phyloP scores from a whole-genome alignment of 30 jellyfish, hydroid and myxozoan species.

The Chrysaora quinquecirrha region DNA sequence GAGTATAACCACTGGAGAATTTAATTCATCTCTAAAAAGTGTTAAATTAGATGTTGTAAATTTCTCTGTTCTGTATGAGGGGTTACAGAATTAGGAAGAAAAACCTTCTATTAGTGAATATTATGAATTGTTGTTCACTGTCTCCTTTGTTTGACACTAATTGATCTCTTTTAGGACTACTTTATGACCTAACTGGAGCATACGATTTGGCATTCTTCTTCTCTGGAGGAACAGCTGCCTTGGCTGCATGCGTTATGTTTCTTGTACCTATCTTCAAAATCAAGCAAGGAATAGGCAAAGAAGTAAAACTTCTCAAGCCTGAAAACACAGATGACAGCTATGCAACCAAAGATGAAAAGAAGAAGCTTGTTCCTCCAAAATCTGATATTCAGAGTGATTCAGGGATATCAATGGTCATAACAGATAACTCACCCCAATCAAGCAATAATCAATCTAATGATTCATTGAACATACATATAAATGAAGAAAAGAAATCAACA shows the following conservation, averaged over 20 bases:
- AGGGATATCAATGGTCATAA: conserved; percentile 35
- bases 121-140: background rate
- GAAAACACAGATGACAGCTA: background rate
- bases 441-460: conserved; percentile 51
- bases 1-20: too few species aligned
- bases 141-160: background rate
- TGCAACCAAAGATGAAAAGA: conserved; percentile 16
- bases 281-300: conserved; percentile 39
- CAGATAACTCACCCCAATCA: conserved; percentile 30
- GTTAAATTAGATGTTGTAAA: too few species aligned
- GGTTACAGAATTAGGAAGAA: too few species aligned
- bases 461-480: conserved; percentile 24
- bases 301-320: conserved; percentile 15
- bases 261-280: conserved; percentile 68
- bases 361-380: conserved; percentile 9
- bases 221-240: conserved; percentile 91
- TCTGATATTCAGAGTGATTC: conserved; percentile 46
- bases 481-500: background rate
- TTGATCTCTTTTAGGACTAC: conserved; percentile 44
- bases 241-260: conserved; percentile 78
- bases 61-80: too few species aligned
- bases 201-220: conserved; percentile 88
- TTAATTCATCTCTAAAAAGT: too few species aligned
- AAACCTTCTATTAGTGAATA: too few species aligned
- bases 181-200: conserved; percentile 81